Base-by-base conservation (phyloP, 2,888 invertebrate genomes). In the Rhingia rostrata region DNA sequence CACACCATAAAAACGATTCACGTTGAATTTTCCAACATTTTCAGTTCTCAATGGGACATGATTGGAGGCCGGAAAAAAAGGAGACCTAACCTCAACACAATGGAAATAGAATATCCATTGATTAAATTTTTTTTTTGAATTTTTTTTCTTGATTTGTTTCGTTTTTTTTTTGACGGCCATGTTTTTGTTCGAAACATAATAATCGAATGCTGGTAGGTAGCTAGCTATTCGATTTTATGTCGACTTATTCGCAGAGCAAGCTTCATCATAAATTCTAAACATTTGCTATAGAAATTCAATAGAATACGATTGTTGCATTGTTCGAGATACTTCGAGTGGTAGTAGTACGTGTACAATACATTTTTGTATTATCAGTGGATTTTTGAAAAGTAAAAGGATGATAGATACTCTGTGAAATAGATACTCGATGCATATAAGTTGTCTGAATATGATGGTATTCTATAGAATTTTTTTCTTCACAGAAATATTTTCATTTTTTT, bases 191-290 rank as follows among this genome's bases (percentile, higher is more conserved):
- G 12, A n/a, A 70, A 51, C 60, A 49, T 72, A 5, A n/a, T 9
- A 49, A 30, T 10, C 43, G 49, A 41, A 5, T 37, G 43, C 14
- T 32, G 22, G 12, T 9, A 9, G 14, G 9, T 32, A 37, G 35
- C n/a, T 32, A 37, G 35, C n/a, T 33, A 54, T 7, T 61, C 47
- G 53, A 14, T 30, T 72, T 35, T 12, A 39, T 14, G 33, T 32
- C 9, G 51, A 30, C 45, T 12, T 47, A 12, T 51, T 72, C 35
- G 32, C 22, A 9, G 39, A 6, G 10, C 14, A 22, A 60, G 32
- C 54, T 72, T n/a, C 66, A 72, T 77, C 49, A 70, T 54, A 53
- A 66, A 72, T 82, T 82, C 82, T 63, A 67, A 72, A 58, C 66
- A 61, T 49, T 67, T 63, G 58, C 45, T 64, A 67, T 67, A 37